These are phyloP conservation scores for Pycnomerus fuliginosus DNA, from an alignment of 2,888 invertebrate genomes.

Conservation along the genomic window DNA sequence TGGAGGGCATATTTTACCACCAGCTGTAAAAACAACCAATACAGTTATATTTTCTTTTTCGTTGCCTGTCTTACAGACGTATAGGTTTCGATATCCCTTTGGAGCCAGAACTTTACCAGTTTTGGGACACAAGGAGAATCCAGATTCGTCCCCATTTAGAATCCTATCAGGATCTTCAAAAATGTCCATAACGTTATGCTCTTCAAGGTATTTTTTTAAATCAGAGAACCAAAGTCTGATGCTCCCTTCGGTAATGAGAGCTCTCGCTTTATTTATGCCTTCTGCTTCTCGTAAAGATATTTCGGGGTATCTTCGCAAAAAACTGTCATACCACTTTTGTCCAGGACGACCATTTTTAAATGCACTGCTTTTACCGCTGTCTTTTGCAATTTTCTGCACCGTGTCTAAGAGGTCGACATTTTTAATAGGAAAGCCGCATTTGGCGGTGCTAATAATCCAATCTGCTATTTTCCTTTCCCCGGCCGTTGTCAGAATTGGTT, in stretches of 20 bases:
- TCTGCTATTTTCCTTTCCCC: slow-evolving; percentile 35
- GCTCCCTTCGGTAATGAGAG: slow-evolving; percentile 34
- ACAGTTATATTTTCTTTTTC: too few species aligned
- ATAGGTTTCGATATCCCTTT: too few species aligned
- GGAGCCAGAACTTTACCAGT: slow-evolving; percentile 20
- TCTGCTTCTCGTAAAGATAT: slow-evolving; percentile 35
- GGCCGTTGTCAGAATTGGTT: slow-evolving; percentile 28
- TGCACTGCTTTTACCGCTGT: background rate
- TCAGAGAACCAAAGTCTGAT: slow-evolving; percentile 40
- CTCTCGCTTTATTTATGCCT: slow-evolving; percentile 35
- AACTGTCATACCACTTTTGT: slow-evolving; percentile 38
- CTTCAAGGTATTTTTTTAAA: slow-evolving; percentile 30
- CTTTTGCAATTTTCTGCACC: background rate
- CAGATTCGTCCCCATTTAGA: slow-evolving; percentile 42
- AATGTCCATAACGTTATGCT: slow-evolving; percentile 31
- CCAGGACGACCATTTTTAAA: slow-evolving; percentile 25
- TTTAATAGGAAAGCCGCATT: too few species aligned
- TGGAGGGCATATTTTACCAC: slow-evolving; percentile 22
- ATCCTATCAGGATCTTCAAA: slow-evolving; percentile 32
- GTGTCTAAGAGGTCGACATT: too few species aligned
- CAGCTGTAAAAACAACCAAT: slow-evolving; percentile 9
- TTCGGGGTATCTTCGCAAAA: slow-evolving; percentile 29
- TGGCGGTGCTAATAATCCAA: slow-evolving; percentile 27
- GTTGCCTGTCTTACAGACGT: too few species aligned
- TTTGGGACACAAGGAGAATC: slow-evolving; percentile 38